These are phyloP conservation scores for Imbricaverruca yamaguchii DNA, from an alignment of 2,888 invertebrate genomes.

Conservation along the genomic window DNA sequence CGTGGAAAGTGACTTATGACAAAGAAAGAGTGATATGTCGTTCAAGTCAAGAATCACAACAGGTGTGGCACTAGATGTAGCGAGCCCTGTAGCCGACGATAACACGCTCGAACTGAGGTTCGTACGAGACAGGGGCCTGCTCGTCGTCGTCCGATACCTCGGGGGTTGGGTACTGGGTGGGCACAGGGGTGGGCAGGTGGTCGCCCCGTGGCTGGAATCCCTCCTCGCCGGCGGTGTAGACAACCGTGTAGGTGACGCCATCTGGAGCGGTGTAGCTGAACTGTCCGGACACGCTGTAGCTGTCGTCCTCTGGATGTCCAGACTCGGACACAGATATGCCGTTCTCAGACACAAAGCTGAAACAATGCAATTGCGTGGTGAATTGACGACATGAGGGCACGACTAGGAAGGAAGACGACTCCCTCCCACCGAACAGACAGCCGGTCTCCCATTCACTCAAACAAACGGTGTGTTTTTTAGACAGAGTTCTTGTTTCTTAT, in stretches of 20 bases:
- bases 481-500: no score
- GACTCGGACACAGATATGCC: constrained; percentile 1
- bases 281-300: neutral
- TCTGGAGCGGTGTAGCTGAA: neutral
- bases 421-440: no score
- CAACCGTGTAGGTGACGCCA: neutral
- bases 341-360: neutral
- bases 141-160: neutral
- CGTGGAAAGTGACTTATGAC: no score
- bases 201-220: neutral
- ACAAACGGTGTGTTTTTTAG: no score
- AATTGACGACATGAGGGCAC: no score
- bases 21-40: no score
- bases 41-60: no score
- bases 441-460: no score
- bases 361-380: no score
- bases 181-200: neutral
- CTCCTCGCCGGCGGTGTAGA: neutral
- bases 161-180: neutral
- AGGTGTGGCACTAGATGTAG: neutral
- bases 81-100: neutral
- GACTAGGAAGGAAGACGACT: no score
- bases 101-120: neutral
- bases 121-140: neutral
- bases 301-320: neutral